Base-by-base conservation (phyloP, 1,140 invertebrate species). In the Musca vetustissima region DNA sequence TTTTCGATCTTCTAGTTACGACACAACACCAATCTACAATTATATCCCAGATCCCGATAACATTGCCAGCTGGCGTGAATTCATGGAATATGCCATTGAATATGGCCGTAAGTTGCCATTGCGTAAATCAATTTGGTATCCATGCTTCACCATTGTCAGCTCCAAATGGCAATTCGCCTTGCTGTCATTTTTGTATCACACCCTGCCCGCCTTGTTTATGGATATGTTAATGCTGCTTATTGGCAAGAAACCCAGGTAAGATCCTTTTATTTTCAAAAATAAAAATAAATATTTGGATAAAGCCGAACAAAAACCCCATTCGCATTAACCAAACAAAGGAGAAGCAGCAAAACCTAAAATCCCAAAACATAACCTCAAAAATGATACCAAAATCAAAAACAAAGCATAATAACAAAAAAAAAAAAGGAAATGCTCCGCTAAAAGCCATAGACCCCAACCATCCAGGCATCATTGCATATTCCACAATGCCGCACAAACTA, bases 21-120 rank as follows among this genome's bases (percentile, higher is more conserved):
- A 80, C 36, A 70, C 84, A 43, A 83, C 85, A 22, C 83, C 88
- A 3, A 88, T 92, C 36, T 92, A 90, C 80, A 92, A 92, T 77
- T 92, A 88, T 75, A 89, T 91, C 8, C 90, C 89, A 7, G 89
- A 87, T 13, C 82, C 82, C 7, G 88, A 91, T 32, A 88, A 90
- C 70, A 88, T 88, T 22, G 83, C 92, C 8, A 89, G 86, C 4
- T 92, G 90, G 89, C 75, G 83, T 0, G 85, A 89, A 32, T 91
- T 89, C 74, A 83, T 84, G 70, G 66, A 78, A 2, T 79, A 71
- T 57, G 81, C 81, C 7, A 76, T 83, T 21, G 79, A 83, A 70
- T 74, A 83, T 71, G 85, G 83, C 19, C 79, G 72, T 36, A 74
- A 78, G 64, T 74, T 81, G 8, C 85, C 85, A 17, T 79, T 79